Base-by-base conservation (phyloP, 2,888 invertebrate genomes). In the Drosophila austrosaltans region DNA sequence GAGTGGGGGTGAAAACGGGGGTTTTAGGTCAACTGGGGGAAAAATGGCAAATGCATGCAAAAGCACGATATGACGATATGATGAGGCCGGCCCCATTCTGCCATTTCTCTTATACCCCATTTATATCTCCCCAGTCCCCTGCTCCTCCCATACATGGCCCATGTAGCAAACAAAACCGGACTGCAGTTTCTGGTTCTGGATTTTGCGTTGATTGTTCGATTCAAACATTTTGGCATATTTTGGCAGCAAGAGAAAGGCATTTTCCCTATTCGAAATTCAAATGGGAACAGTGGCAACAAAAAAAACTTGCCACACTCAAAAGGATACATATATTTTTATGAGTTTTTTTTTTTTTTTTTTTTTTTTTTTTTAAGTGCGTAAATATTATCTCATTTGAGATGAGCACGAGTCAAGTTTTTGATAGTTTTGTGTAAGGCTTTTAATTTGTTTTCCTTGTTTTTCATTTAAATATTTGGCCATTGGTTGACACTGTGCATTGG, bases 221-320 rank as follows among this genome's bases (percentile, higher is more conserved):
- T 75, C 80, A 83, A 81, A 82, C 62, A 81, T 76, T 83, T 83
- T 78, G 79, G 66, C 79, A 79, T 81, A 70, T 81, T 75, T 63
- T 69, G 70, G 73, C 64, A 64, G 57, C 28, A 60, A 58, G 66
- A 66, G 66, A 53, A 25, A 60, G 59, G 22, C 54, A 56, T 66
- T 79, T 80, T 68, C 72, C 61, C 64, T 72, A 77, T 73, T 69
- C 5, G 7, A 36, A 42, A 40, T 20, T 36, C 54, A n/a, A 25
- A 40, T 22, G 16, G 22, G 30, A 25, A 40, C 30, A 22, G 48
- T 48, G 48, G 22, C 22, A 25, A 25, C 48, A 25, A 12, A 3
- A 48, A 48, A 48, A 48, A 48, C 25, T 8, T 25, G 4, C 10
- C 12, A 4, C 10, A 1, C 10, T 25, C 2, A 8, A 36, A 36